Base-by-base conservation (phyloP, 2,797 vertebrate species). In the Borostomias antarcticus region DNA sequence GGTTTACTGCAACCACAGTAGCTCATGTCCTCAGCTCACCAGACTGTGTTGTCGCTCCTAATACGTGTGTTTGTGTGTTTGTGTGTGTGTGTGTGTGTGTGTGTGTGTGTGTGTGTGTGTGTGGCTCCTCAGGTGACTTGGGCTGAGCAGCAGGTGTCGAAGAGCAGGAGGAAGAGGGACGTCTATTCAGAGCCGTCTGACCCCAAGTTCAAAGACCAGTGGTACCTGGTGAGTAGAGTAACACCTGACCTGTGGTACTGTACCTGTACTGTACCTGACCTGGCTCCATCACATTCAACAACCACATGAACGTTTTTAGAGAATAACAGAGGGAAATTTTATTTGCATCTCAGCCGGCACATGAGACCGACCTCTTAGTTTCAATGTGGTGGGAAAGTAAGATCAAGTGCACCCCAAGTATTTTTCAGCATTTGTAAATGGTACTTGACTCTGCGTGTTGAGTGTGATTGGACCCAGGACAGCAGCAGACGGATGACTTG, bases 131-230 rank as follows among this genome's bases (percentile, higher is more conserved):
- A 98, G 97, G 96, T 99, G 56, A 86, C 85, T 64, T 98, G 96
- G 96, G 89, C 94, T 29, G 95, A 98, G 79, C 97, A 99, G 83
- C 97, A 99, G 84, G 93, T 98, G 77, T 91, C 91, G 0, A 99
- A 95, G 78, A 88, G 52, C 56, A 91, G 97, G 83, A 92, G 75
- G 84, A 99, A 98, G 85, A 88, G 97, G 69, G 96, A 98, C 13
- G 1, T 93, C 59, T 95, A 90, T 72, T 80, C 70, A 23, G 96
- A 98, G 53, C 96, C 93, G 35, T 83, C 80, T 0, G 97, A 99
- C 87, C 98, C 98, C 29, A 97, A 96, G 85, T 99, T 95, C 81
- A 86, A 78, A 0, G 93, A 96, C 81, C 97, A 99, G 90, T 99
- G 97, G 97, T 99, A 99, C 85, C 91, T 99, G 94, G 97, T 99